Evolutionary conservation across 2,113 vertebrate species (phyloP), one percentile per base, ranked within the genome.

Genomic region (Dolichallabes microphthalmus): DNA sequence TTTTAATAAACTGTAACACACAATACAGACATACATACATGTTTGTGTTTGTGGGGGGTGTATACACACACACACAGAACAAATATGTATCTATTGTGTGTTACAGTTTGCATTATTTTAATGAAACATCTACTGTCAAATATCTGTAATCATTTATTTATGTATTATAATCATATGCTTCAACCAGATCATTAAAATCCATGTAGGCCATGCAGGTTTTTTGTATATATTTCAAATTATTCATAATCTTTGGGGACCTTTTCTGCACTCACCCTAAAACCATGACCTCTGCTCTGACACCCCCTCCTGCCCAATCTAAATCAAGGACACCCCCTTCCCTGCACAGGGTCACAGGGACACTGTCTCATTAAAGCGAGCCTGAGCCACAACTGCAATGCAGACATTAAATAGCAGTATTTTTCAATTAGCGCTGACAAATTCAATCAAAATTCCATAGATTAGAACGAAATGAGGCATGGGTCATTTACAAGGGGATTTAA

Each of bases 361-460:
- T 53, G 94, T 95, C 95, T 98, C 96, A 96, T 97, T 97, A 97
- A 95, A 94, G 93, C 89, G 92, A 84, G 90, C 92, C 93, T 92
- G 91, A 94, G 94, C 93, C 94, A 93, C 93, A 94, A 94, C 95
- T 95, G 96, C 96, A 93, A 94, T 94, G 96, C 96, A 95, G 96
- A 96, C 96, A 98, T 97, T 97, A 97, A 97, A 97, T 95, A 92
- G 96, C 97, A 97, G 97, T 98, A 98, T 98, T 99, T 98, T 99
- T 98, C 98, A 99, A 98, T 99, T 98, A 98, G 96, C 94, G 95
- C 96, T 95, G 97, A 98, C 97, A 97, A 98, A 98, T 99, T 97
- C 97, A 98, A 98, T 98, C 97, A 98, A 98, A 98, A 96, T 96
- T 98, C 96, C 96, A 98, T 97, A 98, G 97, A 98, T 98, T 97